Base-by-base conservation (phyloP, 2,113 vertebrate genomes). In the Bostrychus sinensis region DNA sequence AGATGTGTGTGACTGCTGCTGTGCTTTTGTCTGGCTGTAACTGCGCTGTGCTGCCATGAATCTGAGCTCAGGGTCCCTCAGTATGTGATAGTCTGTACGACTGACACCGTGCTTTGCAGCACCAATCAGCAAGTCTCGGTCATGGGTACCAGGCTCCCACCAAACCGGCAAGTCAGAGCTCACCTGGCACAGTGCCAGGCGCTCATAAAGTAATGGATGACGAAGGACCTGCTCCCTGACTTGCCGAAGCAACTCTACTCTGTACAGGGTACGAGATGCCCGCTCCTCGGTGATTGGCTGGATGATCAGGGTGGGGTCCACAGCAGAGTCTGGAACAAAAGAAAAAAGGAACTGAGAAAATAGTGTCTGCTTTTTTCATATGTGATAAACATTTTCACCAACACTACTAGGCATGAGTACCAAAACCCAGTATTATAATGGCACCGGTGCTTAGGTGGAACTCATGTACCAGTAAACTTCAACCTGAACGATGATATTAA, bases 41-140 rank as follows among this genome's bases (percentile, higher is more conserved):
- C 85, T 96, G 80, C 94, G 94, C 46, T 98, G 97, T 41, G 96
- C 94, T 12, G 91, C 84, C 93, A 97, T 97, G 81, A 98, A 99
- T 0, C 95, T 94, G 19, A 99, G 95, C 48, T 99, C 97, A 0
- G 97, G 96, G 82, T 99, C 97, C 58, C 97, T 92, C 62, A 98
- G 94, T 82, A 99, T 98, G 89, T 99, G 97, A 83, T 98, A 98
- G 86, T 99, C 96, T 55, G 97, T 99, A 75, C 97, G 94, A 92
- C 97, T 99, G 53, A 99, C 96, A 5, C 97, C 97, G 0, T 99
- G 97, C 68, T 99, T 99, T 63, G 96, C 96, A 14, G 96, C 96
- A 38, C 96, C 96, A 37, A 97, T 91, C 16, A 99, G 93, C 62
- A 99, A 92, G 91, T 98, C 97, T 19, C 95, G 93, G 79, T 99